These are phyloP conservation scores for Aspidiotus rigidus DNA, from an alignment of 2,888 invertebrate species.

Conservation along the genomic window DNA sequence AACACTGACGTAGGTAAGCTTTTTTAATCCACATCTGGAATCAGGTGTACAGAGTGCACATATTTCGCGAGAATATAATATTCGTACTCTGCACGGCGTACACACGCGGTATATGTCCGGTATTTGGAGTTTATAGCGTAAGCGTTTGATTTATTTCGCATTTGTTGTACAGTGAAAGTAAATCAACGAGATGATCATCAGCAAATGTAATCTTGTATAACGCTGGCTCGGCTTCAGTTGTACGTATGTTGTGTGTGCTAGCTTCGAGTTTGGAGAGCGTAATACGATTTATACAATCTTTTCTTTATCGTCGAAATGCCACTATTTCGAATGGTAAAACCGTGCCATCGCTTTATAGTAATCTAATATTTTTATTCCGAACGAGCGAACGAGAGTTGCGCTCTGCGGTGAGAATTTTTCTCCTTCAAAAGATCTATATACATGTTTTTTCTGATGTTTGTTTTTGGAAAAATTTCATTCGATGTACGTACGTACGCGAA, in stretches of 20 bases:
- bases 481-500: too few species aligned
- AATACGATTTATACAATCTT: constrained; percentile 4
- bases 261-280: neutral
- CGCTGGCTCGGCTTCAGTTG: neutral
- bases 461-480: too few species aligned
- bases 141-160: constrained; percentile 2
- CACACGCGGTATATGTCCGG: neutral
- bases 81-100: neutral
- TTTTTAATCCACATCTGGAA: neutral
- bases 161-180: constrained; percentile 2
- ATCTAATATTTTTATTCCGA: too few species aligned
- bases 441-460: too few species aligned
- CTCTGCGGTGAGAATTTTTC: too few species aligned
- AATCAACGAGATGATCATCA: constrained; percentile 4
- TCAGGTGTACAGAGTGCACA: neutral
- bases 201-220: neutral
- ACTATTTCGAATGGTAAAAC: neutral
- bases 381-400: too few species aligned
- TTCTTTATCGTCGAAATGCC: neutral
- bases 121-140: neutral
- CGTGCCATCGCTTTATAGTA: too few species aligned
- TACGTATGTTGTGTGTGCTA: neutral
- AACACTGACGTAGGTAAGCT: constrained; percentile 1
- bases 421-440: too few species aligned
- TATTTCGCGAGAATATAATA: constrained; percentile 3